Base-by-base conservation (phyloP, 2,797 vertebrate genomes). In the Aplochiton taeniatus region DNA sequence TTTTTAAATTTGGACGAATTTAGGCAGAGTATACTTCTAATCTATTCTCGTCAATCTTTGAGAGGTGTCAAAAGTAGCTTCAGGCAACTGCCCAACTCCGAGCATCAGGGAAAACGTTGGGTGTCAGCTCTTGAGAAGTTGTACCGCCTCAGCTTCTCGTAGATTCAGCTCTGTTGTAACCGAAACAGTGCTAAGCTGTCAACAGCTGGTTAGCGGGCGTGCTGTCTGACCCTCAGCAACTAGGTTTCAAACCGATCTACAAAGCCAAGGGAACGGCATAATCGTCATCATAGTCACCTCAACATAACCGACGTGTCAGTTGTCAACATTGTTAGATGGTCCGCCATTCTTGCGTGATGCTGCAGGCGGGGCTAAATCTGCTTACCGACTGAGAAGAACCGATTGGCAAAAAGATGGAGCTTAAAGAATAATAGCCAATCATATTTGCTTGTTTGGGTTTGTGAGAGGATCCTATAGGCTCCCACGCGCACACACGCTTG, bases 301-400 rank as follows among this genome's bases (percentile, higher is more conserved):
- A 68, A 14, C 80, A 59, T 31, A 31, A 2, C 2, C 31, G 31
- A 31, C 31, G 31, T 31, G 31, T 31, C 31, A 31, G 31, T 31
- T 31, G 31, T 31, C 31, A 31, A 31, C 31, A 31, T 78, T 85
- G 81, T 60, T 72, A 50, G 4, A 19, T 60, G 11, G 70, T 83
- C 84, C 84, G 86, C 87, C 86, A 87, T 89, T 64, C 56, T 3
- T 49, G 78, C 6, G 31, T 78, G 85, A 89, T 79, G 81, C 66
- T 73, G 76, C 70, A 59, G 86, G 77, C 64, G 80, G 76, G 83
- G 80, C 68, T 9, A 70, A 1, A n/a, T 68, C 46, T 1, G 69
- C 77, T 4, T 0, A 13, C 12, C 74, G 82, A 89, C 90, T 89
- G 89, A 88, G 42, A 31, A 48, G 5, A 61, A 73, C 1, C 0